Conservation (phyloP, 2,113 vertebrate genomes). For the Oryzias woworae region DNA sequence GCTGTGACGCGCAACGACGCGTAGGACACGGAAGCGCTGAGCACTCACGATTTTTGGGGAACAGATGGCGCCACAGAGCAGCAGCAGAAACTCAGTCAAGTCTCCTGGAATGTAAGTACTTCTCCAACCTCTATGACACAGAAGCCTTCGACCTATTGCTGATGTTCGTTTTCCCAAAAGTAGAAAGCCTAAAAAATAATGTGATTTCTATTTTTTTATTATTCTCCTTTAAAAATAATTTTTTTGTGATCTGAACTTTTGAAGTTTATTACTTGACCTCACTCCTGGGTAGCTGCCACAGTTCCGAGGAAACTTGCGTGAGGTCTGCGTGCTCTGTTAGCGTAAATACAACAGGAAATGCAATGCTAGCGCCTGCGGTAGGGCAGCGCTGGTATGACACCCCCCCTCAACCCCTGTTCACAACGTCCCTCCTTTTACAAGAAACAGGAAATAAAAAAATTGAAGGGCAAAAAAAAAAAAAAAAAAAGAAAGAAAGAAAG, state of each 20-base stretch:
- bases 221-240: background rate
- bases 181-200: background rate
- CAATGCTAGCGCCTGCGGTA: conserved; percentile 38
- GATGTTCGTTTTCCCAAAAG: conserved; percentile 1
- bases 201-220: background rate
- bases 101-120: conserved; percentile 42
- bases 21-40: conserved; percentile 22
- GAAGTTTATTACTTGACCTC: conserved; percentile 18
- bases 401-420: conserved; percentile 50
- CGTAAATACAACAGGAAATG: conserved; percentile 46
- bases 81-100: conserved; percentile 25
- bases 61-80: conserved; percentile 42
- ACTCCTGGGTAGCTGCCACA: conserved; percentile 65
- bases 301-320: conserved; percentile 34
- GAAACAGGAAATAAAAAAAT: conserved; percentile 74
- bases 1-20: conserved; percentile 27
- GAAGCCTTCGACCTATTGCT: conserved; percentile 21
- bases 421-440: conserved; percentile 71
- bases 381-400: conserved; percentile 61
- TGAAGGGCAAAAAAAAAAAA: conserved; percentile 46
- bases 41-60: conserved; percentile 11
- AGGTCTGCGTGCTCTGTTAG: conserved; percentile 35
- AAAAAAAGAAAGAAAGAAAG: conserved; percentile 34
- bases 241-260: conserved; percentile 17
- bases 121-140: conserved; percentile 20